Conservation (phyloP, 2,113 vertebrate species). For the Oostethus manadensis region DNA sequence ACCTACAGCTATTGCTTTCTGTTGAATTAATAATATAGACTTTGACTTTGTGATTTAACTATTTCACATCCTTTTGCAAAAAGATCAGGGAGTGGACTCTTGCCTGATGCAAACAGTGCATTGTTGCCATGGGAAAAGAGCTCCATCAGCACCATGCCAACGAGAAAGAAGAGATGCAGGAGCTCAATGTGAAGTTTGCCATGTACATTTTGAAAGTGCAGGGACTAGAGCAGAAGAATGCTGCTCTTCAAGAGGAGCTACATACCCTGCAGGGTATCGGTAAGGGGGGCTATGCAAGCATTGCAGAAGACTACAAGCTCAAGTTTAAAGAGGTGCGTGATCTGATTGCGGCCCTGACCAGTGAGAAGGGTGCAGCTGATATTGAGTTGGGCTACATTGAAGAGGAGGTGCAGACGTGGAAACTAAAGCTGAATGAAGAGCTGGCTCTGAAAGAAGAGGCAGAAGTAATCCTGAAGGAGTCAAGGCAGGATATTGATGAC, state of each 20-base stretch:
- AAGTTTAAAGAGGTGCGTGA: constrained; percentile 72
- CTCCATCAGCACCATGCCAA: constrained; percentile 66
- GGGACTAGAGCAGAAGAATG: constrained; percentile 70
- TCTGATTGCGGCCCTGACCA: constrained; percentile 72
- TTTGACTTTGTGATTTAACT: constrained; percentile 45
- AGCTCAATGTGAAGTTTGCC: constrained; percentile 72
- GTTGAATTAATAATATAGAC: constrained; percentile 49
- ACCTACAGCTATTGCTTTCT: constrained; percentile 37
- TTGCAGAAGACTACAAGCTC: constrained; percentile 69
- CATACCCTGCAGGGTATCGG: constrained; percentile 54
- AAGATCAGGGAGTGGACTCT: constrained; percentile 49
- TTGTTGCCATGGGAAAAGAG: constrained; percentile 58
- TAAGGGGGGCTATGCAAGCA: constrained; percentile 54
- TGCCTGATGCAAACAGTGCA: constrained; percentile 53
- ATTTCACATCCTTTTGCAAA: constrained; percentile 65
- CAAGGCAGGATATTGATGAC: constrained; percentile 73
- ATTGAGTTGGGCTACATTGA: constrained; percentile 65
- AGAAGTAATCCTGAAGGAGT: constrained; percentile 73
- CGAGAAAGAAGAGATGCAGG: constrained; percentile 78
- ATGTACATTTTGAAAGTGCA: constrained; percentile 77
- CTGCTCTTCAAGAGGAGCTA: constrained; percentile 48
- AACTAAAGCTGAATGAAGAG: constrained; percentile 74
- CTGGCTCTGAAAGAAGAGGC: constrained; percentile 74
- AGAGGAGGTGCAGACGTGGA: constrained; percentile 68
- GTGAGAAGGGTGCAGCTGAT: constrained; percentile 68